phyloP scores from a whole-genome alignment of 1,140 invertebrate species.

The Macrostomum lignano region DNA sequence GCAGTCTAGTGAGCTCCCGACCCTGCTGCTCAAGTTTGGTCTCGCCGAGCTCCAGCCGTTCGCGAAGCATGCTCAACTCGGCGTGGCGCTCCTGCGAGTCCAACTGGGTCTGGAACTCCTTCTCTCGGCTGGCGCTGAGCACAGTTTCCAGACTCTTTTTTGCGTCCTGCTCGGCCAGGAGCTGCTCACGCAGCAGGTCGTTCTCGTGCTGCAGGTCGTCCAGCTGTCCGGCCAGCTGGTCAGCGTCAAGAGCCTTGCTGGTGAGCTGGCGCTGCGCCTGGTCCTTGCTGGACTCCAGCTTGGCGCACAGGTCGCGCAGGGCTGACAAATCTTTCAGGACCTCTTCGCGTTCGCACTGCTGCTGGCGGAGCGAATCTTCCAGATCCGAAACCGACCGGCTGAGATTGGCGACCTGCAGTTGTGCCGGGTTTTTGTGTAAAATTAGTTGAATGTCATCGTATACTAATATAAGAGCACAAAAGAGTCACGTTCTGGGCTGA shows the following conservation, averaged over 20 bases:
- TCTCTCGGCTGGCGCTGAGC: conserved; percentile 20
- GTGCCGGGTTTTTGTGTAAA: too few relatives aligned
- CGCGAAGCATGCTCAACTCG: conserved; percentile 25
- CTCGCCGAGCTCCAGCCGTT: conserved; percentile 21
- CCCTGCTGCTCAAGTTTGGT: conserved; percentile 25
- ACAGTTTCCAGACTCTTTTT: conserved; percentile 21
- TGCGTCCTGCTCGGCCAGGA: conserved; percentile 13
- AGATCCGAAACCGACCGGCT: conserved; percentile 16
- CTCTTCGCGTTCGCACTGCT: conserved; percentile 13
- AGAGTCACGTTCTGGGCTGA: too few relatives aligned
- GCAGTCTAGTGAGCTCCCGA: conserved; percentile 19
- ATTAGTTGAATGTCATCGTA: too few relatives aligned
- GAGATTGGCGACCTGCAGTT: conserved; percentile 22
- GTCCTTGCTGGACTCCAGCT: conserved; percentile 22
- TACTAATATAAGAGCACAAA: too few relatives aligned
- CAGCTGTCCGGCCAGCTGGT: conserved; percentile 15
- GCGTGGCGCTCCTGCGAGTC: conserved; percentile 19
- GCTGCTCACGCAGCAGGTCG: conserved; percentile 15
- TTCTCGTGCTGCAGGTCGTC: conserved; percentile 20
- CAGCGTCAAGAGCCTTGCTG: conserved; percentile 18
- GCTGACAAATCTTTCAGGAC: conserved; percentile 18
- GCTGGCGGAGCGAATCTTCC: conserved; percentile 18
- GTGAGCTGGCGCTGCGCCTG: conserved; percentile 18
- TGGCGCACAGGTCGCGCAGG: conserved; percentile 18
- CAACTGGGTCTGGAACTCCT: conserved; percentile 23